A percentile compares a stretch with the other conserved stretches of the same genome.
These are phyloP conservation scores for Grallaria varia DNA, from an alignment of 2,113 vertebrate genomes.

Conservation along the genomic window DNA sequence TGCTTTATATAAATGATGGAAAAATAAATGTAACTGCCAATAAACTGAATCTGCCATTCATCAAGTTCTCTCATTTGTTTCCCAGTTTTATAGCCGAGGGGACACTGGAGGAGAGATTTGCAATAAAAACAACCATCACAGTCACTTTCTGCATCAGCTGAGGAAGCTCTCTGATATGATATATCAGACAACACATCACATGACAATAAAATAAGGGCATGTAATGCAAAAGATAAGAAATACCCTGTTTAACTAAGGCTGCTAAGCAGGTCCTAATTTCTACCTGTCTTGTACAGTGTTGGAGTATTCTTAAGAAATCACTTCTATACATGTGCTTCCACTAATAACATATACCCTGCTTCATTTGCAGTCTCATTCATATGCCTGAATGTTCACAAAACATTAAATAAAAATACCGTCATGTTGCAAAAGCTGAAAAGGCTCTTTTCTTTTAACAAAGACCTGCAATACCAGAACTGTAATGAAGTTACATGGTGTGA, in stretches of 20 bases:
- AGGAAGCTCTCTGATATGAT: not conserved
- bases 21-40: slow-evolving; percentile 54
- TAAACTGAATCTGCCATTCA: slow-evolving; percentile 26
- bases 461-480: not conserved
- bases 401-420: not conserved
- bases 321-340: not conserved
- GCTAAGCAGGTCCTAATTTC: slow-evolving; percentile 26
- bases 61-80: slow-evolving; percentile 32
- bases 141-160: not conserved
- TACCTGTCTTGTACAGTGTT: not conserved
- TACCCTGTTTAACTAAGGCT: not conserved
- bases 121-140: not conserved
- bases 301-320: not conserved
- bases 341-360: not conserved
- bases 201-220: not conserved
- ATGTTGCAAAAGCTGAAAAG: not conserved
- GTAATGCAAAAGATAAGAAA: slow-evolving; percentile 21
- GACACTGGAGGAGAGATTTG: not conserved
- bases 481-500: not conserved
- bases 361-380: not conserved
- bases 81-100: not conserved
- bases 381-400: not conserved
- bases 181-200: not conserved
- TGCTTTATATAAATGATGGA: slow-evolving; percentile 22
- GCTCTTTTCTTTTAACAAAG: not conserved